Base-by-base conservation (phyloP, 2,888 invertebrate species). In the Meliscaeva auricollis region DNA sequence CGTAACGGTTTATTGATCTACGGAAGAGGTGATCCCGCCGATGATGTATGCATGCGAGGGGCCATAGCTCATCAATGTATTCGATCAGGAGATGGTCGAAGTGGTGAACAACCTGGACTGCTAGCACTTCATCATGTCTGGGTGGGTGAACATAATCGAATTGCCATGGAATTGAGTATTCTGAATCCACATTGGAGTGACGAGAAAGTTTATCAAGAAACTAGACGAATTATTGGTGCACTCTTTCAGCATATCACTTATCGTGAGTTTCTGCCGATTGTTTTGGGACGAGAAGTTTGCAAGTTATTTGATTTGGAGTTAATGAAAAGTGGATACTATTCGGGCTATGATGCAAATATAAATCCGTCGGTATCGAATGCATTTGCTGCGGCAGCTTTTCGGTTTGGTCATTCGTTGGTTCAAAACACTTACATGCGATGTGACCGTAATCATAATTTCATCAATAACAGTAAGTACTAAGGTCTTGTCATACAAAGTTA, bases 151-250 rank as follows among this genome's bases (percentile, higher is more conserved):
- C 92, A 92, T 75, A 95, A 94, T 90, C 94, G 95, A 82, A 93
- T 98, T 88, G 96, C 97, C 1, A 93, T 94, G 87, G 94, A 95
- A 88, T 91, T 98, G 48, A 93, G 95, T 5, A 94, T 94, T 58
- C 89, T 97, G 48, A 98, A 98, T 92, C 94, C 95, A 0, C 96
- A 96, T 89, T 98, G 98, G 98, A 95, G 95, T 89, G 98, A 98
- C 89, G 97, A 98, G 90, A 95, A 96, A 90, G 93, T 96, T 11
- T 97, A 96, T 90, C 97, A 97, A 89, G 98, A 98, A 91, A 94
- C 96, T 0, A 93, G 97, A 22, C 95, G 95, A 88, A 96, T 98
- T 64, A 93, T 98, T 3, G 96, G 95, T 0, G 97, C 97, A 13
- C 93, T 96, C 90, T 93, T 97, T 62, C 97, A 97, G 90, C 97